Percentiles rank a stretch among this genome's conserved stretches.
These are phyloP conservation scores for Cerceris rybyensis DNA, from an alignment of 2,888 invertebrate genomes.

Conservation along the genomic window DNA sequence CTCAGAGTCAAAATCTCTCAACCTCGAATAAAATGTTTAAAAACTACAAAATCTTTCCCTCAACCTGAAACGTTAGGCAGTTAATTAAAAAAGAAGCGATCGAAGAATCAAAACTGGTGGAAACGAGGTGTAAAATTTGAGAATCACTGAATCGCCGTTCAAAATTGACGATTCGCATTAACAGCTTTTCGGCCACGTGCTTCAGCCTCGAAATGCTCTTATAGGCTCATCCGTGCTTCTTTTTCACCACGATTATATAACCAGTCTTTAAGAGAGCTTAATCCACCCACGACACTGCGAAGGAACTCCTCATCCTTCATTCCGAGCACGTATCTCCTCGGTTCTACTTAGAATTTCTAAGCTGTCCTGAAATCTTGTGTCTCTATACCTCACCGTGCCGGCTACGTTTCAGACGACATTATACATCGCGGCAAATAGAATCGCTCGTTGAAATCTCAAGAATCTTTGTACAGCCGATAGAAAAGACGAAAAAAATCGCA, in stretches of 20 bases:
- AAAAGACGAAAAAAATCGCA: neutral
- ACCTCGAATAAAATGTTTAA: too few relatives aligned
- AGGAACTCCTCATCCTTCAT: slow-evolving; percentile 35
- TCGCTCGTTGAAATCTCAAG: neutral
- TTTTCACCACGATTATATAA: slow-evolving; percentile 48
- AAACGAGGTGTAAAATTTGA: neutral
- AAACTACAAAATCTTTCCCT: too few relatives aligned
- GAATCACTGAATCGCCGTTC: slow-evolving; percentile 10
- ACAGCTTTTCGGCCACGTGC: slow-evolving; percentile 9
- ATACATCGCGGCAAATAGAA: neutral
- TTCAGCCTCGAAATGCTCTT: slow-evolving; percentile 19
- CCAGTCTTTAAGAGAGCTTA: slow-evolving; percentile 25
- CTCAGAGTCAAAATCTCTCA: too few relatives aligned
- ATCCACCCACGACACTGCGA: slow-evolving; percentile 31
- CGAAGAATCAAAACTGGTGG: too few relatives aligned
- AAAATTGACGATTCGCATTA: slow-evolving; percentile 25
- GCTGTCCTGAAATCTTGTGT: slow-evolving; percentile 30
- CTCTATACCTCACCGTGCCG: neutral
- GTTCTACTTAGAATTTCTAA: slow-evolving; percentile 37
- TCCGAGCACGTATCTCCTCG: slow-evolving; percentile 42
- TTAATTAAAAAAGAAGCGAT: too few relatives aligned
- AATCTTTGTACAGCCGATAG: neutral
- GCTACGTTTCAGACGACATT: neutral
- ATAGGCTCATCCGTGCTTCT: slow-evolving; percentile 23
- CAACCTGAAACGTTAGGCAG: too few relatives aligned